Conservation (phyloP, 1,140 invertebrate species). For the Cydia splendana region DNA sequence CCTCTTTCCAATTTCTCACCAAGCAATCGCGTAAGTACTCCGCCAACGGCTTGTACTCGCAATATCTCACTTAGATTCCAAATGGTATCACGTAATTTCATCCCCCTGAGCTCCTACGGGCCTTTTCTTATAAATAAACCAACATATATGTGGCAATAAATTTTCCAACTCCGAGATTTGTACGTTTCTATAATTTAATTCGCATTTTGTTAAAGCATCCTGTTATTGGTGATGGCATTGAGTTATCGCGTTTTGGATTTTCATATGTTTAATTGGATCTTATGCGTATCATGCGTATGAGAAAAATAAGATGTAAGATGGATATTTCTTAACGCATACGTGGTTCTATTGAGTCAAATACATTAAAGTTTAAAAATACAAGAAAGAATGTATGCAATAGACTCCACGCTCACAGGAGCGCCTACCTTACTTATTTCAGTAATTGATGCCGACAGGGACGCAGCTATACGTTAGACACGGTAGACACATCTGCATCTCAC, state of each 20-base stretch:
- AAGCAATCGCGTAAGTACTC: constrained; percentile 22
- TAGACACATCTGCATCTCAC: too few species aligned
- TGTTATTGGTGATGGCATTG: constrained; percentile 47
- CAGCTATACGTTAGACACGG: too few species aligned
- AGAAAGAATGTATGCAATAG: too few species aligned
- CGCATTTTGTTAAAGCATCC: constrained; percentile 60
- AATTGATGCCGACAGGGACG: too few species aligned
- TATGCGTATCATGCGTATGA: too few species aligned
- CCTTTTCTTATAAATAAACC: constrained; percentile 78
- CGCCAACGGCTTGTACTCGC: constrained; percentile 36
- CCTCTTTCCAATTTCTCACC: constrained; percentile 18
- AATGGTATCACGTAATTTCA: constrained; percentile 79
- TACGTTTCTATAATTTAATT: constrained; percentile 73
- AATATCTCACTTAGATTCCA: constrained; percentile 73
- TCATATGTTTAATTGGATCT: constrained; percentile 18
- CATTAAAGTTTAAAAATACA: too few species aligned
- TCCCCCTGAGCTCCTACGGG: constrained; percentile 60
- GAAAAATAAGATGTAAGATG: too few species aligned
- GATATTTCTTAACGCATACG: too few species aligned
- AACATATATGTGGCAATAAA: constrained; percentile 75
- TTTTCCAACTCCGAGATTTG: constrained; percentile 65
- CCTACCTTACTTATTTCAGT: too few species aligned
- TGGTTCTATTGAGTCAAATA: too few species aligned
- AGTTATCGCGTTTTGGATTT: constrained; percentile 41
- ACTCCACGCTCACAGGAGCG: too few species aligned